Conservation (phyloP, 2,797 vertebrate species). For the Acanthornis magna region DNA sequence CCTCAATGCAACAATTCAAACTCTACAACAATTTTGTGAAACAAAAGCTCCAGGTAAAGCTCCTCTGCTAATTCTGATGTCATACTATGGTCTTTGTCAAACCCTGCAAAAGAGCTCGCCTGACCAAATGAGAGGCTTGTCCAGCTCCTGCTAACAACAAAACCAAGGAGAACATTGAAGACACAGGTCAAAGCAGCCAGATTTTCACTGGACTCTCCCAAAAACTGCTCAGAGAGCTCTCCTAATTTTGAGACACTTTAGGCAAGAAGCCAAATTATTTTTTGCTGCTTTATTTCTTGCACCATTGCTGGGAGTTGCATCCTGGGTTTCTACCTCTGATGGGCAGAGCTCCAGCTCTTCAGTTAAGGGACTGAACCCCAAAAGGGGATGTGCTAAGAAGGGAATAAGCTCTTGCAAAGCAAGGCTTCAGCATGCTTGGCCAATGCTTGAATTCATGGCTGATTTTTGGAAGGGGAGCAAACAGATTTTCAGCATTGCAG, state of each 20-base stretch:
- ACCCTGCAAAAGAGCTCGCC: not conserved
- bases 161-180: not conserved
- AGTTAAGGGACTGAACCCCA: not conserved
- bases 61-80: not conserved
- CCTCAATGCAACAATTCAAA: not conserved
- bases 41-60: not conserved
- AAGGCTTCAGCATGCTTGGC: not conserved
- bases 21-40: not conserved
- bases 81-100: not conserved
- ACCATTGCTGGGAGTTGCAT: not conserved
- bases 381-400: not conserved
- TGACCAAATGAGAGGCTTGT: not conserved
- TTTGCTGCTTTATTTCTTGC: not conserved
- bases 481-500: not conserved
- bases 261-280: not conserved
- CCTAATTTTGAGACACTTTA: not conserved
- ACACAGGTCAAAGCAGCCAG: not conserved
- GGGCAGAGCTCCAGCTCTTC: not conserved
- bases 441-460: not conserved
- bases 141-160: not conserved
- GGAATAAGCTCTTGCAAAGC: not conserved
- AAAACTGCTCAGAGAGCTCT: not conserved
- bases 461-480: not conserved
- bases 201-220: not conserved
- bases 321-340: not conserved